phyloP scores from a whole-genome alignment of 2,113 vertebrate genomes.

The Pongo pygmaeus region DNA sequence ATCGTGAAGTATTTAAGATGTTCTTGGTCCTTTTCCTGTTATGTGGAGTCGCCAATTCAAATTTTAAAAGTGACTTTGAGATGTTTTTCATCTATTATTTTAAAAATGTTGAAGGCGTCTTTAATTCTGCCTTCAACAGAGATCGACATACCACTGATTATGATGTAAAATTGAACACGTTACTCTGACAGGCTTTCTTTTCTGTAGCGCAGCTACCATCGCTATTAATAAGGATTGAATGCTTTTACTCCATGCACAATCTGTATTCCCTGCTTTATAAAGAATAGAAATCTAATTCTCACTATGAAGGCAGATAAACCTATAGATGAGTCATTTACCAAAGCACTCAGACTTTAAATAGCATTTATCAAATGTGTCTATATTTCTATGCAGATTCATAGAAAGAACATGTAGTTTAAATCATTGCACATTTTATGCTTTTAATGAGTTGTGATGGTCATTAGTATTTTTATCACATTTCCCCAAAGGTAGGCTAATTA shows the following conservation, averaged over 20 bases:
- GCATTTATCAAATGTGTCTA: neutral
- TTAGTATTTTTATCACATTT: slow-evolving; percentile 40
- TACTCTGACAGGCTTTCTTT: neutral
- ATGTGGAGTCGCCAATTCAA: neutral
- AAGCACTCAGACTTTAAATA: slow-evolving; percentile 22
- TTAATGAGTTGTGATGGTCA: slow-evolving; percentile 6
- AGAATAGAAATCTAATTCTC: neutral
- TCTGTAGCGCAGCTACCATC: neutral
- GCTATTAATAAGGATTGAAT: neutral
- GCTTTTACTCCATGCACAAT: slow-evolving; percentile 12
- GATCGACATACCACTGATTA: neutral
- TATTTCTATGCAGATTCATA: neutral
- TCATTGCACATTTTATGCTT: neutral
- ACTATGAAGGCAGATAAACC: neutral
- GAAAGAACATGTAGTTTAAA: neutral
- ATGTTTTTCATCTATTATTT: neutral
- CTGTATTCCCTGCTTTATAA: neutral
- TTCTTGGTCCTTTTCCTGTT: neutral
- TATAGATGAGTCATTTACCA: slow-evolving; percentile 4
- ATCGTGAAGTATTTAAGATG: neutral
- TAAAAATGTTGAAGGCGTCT: neutral
- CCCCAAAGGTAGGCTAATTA: neutral
- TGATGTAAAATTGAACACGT: neutral
- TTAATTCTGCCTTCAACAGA: neutral
- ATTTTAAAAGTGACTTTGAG: neutral